Evolutionary conservation across 2,888 invertebrate species (phyloP), one percentile per base, ranked within the genome.

Genomic region (Orthosia cruda): DNA sequence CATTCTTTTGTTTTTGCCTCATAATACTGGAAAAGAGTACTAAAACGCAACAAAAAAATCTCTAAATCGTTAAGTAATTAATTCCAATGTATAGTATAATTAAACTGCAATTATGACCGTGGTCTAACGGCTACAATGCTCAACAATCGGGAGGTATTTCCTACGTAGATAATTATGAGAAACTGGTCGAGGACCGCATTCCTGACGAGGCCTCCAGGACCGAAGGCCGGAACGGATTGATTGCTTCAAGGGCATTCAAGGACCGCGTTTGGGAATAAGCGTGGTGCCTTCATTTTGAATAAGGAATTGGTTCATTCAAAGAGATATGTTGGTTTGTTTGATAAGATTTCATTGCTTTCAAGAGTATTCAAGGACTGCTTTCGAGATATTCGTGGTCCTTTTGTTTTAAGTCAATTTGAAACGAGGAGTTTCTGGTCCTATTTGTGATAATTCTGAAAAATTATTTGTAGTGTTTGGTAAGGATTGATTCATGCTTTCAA

Each of bases 151-250:
- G 83, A 80, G 78, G 78, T 65, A 83, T 72, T 83, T 40, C 40
- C 40, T 9, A 40, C 69, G 50, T 13, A 59, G 57, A 73, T 87
- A 87, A 89, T 90, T 87, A 89, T 77, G 70, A 73, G 83, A 84
- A 89, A 90, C 91, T 84, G 87, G 89, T 75, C 74, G 84, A 77
- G 77, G 79, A 85, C 91, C 88, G 89, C 93, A 93, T 93, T 92
- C 93, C 90, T 86, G 63, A 16, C 72, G 77, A 76, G 83, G 85
- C 78, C 77, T 81, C 73, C 68, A 68, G 72, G 54, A 74, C 85
- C 77, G 81, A 84, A 86, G 88, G 89, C 86, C 87, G 89, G 84
- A 89, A 87, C 88, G 81, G 85, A 89, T 89, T 86, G 87, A 88
- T 89, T 87, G 79, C 88, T 84, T 86, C 86, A 87, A 85, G 87